These are phyloP conservation scores for Drosophila parabipectinata DNA, from an alignment of 1,140 invertebrate species.

Conservation along the genomic window DNA sequence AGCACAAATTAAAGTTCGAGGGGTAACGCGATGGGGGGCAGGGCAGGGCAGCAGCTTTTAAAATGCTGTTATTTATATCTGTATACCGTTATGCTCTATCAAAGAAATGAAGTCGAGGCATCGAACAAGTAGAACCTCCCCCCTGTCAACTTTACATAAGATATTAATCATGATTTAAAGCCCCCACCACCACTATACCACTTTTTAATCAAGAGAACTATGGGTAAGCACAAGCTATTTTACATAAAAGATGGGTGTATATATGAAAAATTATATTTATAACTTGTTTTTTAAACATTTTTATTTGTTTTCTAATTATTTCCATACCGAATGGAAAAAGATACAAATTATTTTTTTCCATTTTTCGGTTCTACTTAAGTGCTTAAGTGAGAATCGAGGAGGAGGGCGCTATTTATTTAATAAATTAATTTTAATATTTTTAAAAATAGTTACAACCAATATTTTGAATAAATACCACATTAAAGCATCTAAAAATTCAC, in stretches of 20 bases:
- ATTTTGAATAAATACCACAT: no score
- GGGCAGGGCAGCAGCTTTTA: constrained; percentile 13
- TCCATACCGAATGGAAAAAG: no score
- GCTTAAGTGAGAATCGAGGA: no score
- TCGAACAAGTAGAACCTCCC: constrained; percentile 22
- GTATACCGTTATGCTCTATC: constrained; percentile 41
- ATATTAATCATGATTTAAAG: constrained; percentile 50
- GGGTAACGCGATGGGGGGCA: neutral
- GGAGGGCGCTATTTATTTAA: no score
- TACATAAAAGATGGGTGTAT: neutral
- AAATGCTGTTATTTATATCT: constrained; percentile 42
- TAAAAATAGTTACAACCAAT: no score
- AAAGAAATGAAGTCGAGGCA: constrained; percentile 40
- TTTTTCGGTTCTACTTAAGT: no score
- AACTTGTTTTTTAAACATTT: no score
- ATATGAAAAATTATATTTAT: neutral
- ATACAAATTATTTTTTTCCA: no score
- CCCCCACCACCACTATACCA: neutral
- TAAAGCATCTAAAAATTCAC: no score
- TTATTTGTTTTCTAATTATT: no score
- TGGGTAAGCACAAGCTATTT: neutral
- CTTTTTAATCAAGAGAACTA: constrained; percentile 24
- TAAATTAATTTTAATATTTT: no score
- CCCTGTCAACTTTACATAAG: constrained; percentile 28
- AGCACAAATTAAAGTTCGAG: constrained; percentile 40